These are phyloP conservation scores for Eurois occulta DNA, from an alignment of 2,888 invertebrate species.

Conservation along the genomic window DNA sequence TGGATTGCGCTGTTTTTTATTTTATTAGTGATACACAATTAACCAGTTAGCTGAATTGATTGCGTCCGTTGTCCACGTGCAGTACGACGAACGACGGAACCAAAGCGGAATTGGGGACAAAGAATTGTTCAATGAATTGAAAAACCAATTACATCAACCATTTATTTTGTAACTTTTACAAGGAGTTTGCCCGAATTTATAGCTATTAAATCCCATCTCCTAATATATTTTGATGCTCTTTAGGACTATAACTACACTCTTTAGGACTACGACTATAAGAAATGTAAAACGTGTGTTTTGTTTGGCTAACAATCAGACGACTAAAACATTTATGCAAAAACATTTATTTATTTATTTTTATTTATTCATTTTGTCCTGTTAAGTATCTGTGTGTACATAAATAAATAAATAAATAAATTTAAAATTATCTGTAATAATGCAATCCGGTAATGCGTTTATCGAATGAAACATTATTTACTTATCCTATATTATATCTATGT, in stretches of 20 bases:
- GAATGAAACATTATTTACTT: not conserved
- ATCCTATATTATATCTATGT: not conserved
- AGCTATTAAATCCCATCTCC: not conserved
- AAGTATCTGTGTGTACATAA: no score
- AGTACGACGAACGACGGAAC: conserved; percentile 34
- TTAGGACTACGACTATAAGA: not conserved
- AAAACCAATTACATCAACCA: conserved; percentile 29
- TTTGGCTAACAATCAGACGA: not conserved
- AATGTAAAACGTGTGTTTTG: not conserved
- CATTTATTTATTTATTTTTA: no score
- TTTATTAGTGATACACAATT: conserved; percentile 83
- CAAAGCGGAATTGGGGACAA: conserved; percentile 28
- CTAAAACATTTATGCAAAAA: no score
- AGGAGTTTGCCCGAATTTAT: not conserved
- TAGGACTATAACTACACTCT: not conserved
- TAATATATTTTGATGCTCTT: not conserved
- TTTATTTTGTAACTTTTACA: conserved; percentile 23
- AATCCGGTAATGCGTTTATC: conserved; percentile 1
- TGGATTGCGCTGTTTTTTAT: conserved; percentile 73
- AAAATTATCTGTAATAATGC: conserved; percentile 14
- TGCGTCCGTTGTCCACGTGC: conserved; percentile 78
- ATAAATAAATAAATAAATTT: no score
- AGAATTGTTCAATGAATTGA: conserved; percentile 36
- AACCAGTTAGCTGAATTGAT: conserved; percentile 88
- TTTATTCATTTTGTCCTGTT: no score